phyloP scores from a whole-genome alignment of 2,888 invertebrate genomes.

The Hylaea fasciaria region DNA sequence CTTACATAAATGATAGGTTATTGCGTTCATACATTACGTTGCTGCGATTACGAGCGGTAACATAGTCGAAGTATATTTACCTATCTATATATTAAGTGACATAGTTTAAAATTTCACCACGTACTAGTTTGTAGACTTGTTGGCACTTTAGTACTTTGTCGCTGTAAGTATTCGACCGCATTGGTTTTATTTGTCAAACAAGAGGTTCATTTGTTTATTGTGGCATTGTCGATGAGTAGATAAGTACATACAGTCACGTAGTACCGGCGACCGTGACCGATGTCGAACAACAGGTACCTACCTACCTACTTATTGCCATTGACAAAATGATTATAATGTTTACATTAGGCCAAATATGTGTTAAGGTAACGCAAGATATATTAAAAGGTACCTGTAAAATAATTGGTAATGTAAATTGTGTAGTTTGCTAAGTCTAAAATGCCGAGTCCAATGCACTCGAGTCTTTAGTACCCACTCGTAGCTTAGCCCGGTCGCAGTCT shows the following conservation, averaged over 20 bases:
- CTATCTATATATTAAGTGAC: too few relatives aligned
- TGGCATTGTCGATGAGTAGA: conserved; percentile 1
- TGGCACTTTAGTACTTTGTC: conserved; percentile 18
- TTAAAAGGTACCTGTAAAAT: neutral
- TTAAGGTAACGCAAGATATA: conserved; percentile 1
- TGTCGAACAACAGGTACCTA: neutral
- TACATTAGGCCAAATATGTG: conserved; percentile 1
- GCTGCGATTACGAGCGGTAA: conserved; percentile 34
- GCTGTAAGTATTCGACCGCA: neutral
- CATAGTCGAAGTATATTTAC: neutral
- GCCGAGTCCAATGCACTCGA: too few relatives aligned
- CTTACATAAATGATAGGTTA: conserved; percentile 29
- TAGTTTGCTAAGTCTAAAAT: neutral
- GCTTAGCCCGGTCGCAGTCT: too few relatives aligned
- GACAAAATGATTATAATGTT: conserved; percentile 10
- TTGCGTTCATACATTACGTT: conserved; percentile 36
- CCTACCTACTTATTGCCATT: conserved; percentile 2
- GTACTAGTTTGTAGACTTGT: conserved; percentile 21
- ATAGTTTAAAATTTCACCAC: conserved; percentile 46
- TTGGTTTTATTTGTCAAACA: neutral
- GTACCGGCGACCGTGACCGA: conserved; percentile 16
- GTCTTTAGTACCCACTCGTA: too few relatives aligned
- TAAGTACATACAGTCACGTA: conserved; percentile 14
- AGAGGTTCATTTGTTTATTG: conserved; percentile 2
- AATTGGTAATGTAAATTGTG: neutral